Evolutionary conservation across 2,888 invertebrate genomes (phyloP), one percentile per base, ranked within the genome.

Genomic region (Platycheirus rosarum): DNA sequence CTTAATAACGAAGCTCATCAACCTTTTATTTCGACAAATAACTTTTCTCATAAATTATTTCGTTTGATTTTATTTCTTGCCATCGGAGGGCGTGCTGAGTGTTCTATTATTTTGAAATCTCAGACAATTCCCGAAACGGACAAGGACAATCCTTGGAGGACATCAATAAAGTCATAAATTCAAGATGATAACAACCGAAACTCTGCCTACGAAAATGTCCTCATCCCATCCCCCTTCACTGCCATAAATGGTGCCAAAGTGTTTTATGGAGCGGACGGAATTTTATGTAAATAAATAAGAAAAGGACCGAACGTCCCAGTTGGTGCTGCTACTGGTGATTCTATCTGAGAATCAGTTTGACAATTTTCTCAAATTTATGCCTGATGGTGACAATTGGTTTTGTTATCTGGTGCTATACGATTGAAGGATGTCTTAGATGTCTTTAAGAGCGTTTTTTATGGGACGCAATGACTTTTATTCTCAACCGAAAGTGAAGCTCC

Each of bases 351-450:
- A 73, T 73, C 66, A 62, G 60, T 71, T 71, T 71, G 42, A 44
- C 65, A 71, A 44, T 70, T 35, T 44, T 42, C 29, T n/a, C 48
- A 51, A 62, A 66, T 78, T 51, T 51, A 51, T 51, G 32, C 26
- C 71, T 60, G 51, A 71, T 71, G 77, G 77, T 60, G 71, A 77
- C 70, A 71, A 77, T 70, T 77, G 77, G 70, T 77, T 77, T 49
- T 57, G 70, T 57, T 62, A 71, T 71, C 71, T 40, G 46, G 40
- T 11, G 46, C 29, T 66, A 60, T 70, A 60, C 60, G 66, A 71
- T 70, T 71, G 77, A 66, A 20, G 26, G 51, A 60, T 69, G 75
- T 32, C 46, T n/a, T n/a, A n/a, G n/a, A n/a, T 44, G 37, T 11
- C 62, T 44, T 49, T 60, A 29, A 29, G 51, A 7, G 4, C 2